Base-by-base conservation (phyloP, 2,888 invertebrate genomes). In the Tenthredo distinguenda region DNA sequence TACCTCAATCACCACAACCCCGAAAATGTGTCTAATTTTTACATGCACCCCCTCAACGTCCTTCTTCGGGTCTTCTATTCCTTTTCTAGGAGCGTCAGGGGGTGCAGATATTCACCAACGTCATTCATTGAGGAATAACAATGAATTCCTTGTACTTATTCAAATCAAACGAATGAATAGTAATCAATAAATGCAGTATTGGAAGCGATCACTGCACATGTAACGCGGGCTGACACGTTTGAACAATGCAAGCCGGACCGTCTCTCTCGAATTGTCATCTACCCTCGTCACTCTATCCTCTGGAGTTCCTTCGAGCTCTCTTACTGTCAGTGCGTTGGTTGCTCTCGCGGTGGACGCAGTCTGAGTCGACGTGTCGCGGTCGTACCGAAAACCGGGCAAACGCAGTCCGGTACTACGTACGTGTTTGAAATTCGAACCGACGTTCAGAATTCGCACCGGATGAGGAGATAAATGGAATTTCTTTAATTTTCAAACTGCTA, bases 281-380 rank as follows among this genome's bases (percentile, higher is more conserved):
- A n/a, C 21, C 43, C 31, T 18, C 83, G 68, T 83, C 71, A 37
- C 47, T 68, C 71, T 47, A 26, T 83, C 81, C 40, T 77, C 55
- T 21, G 37, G 62, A 65, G 68, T 83, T 68, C 68, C 71, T 83
- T 31, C 50, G 43, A 71, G 83, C 68, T 83, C 65, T 47, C 47
- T 40, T 62, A 47, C 34, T 65, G 34, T 34, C 83, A 83, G 83
- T 83, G 37, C 83, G 68, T 83, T 37, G n/a, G 68, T 83, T 68
- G 83, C 68, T 83, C 68, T 83, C 83, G 68, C 31, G 83, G 83
- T 47, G 47, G 26, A 83, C 43, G 34, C 50, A 83, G 40, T 83
- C 81, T 81, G 81, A 26, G 31, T 50, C 47, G 31, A 37, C 26
- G 26, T 43, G 47, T 47, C 5, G 31, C 3, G 18, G 55, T 18